Evolutionary conservation across 2,113 vertebrate species (phyloP).

Genomic region (Solenodon paradoxus): DNA sequence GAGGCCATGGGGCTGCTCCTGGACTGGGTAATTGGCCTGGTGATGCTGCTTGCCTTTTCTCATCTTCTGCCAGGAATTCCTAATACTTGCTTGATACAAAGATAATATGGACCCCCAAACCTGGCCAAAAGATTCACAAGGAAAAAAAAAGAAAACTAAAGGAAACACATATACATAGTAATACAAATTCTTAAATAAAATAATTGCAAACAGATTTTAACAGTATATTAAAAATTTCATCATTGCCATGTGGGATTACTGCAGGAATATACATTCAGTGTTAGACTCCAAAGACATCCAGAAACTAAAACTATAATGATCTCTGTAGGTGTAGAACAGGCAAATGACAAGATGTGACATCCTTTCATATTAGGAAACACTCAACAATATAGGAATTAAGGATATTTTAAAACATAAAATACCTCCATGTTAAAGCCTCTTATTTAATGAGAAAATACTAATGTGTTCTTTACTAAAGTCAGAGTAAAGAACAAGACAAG

Average conservation of each 20-base stretch:
- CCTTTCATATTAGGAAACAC: not conserved
- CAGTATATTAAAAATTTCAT: not conserved
- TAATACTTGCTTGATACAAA: not conserved
- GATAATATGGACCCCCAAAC: not conserved
- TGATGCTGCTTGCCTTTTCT: no score
- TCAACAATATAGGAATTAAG: not conserved
- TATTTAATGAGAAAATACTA: not conserved
- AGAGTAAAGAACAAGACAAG: not conserved
- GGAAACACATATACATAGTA: not conserved
- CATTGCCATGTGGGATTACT: not conserved
- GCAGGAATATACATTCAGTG: not conserved
- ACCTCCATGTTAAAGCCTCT: not conserved
- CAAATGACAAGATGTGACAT: not conserved
- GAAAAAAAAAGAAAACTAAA: not conserved
- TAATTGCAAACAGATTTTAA: not conserved
- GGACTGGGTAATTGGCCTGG: no score
- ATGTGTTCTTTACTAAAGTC: not conserved
- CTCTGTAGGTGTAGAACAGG: not conserved
- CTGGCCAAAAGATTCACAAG: not conserved
- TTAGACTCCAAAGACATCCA: not conserved
- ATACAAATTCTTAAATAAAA: not conserved
- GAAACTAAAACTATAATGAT: not conserved
- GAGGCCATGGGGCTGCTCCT: no score
- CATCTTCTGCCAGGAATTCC: no score
- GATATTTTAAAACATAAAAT: not conserved